Evolutionary conservation across 1,140 invertebrate species (phyloP).

Genomic region (Drosophila eugracilis): DNA sequence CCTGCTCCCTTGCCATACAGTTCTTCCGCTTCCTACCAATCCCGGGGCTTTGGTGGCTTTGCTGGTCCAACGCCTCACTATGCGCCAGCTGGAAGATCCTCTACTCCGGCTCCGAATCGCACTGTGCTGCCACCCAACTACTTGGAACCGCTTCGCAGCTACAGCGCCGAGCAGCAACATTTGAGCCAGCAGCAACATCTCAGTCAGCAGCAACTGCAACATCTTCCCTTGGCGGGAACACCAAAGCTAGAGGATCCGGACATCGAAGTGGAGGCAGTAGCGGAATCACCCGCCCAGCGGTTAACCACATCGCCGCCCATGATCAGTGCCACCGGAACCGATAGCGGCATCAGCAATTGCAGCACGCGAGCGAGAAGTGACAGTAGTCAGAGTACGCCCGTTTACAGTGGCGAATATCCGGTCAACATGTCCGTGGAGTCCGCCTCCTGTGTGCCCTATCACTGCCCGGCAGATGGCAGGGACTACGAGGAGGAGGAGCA

Average conservation of each 20-base stretch:
- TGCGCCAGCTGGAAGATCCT: constrained; percentile 52
- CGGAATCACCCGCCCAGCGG: constrained; percentile 47
- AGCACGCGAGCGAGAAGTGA: constrained; percentile 73
- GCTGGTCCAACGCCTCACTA: constrained; percentile 50
- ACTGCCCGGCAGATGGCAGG: constrained; percentile 66
- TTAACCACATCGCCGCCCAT: constrained; percentile 72
- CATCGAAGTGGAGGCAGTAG: constrained; percentile 41
- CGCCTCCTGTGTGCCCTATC: constrained; percentile 75
- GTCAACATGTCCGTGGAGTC: constrained; percentile 80
- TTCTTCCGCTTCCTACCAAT: constrained; percentile 52
- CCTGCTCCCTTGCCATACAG: constrained; percentile 60
- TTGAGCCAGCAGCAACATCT: constrained; percentile 26
- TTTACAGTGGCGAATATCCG: constrained; percentile 76
- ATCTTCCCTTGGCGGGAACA: constrained; percentile 25
- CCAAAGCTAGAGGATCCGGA: constrained; percentile 59
- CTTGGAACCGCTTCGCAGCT: constrained; percentile 57
- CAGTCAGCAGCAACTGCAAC: constrained; percentile 19
- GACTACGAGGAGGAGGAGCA: constrained; percentile 68
- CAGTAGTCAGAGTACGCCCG: constrained; percentile 76
- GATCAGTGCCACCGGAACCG: constrained; percentile 78
- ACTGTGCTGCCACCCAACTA: constrained; percentile 72
- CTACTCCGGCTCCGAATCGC: constrained; percentile 72
- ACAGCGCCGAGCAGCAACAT: constrained; percentile 33
- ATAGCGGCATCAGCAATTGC: constrained; percentile 79
- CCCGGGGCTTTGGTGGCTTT: constrained; percentile 56